Base-by-base conservation (phyloP, 2,113 vertebrate genomes). In the Sialia sialis region DNA sequence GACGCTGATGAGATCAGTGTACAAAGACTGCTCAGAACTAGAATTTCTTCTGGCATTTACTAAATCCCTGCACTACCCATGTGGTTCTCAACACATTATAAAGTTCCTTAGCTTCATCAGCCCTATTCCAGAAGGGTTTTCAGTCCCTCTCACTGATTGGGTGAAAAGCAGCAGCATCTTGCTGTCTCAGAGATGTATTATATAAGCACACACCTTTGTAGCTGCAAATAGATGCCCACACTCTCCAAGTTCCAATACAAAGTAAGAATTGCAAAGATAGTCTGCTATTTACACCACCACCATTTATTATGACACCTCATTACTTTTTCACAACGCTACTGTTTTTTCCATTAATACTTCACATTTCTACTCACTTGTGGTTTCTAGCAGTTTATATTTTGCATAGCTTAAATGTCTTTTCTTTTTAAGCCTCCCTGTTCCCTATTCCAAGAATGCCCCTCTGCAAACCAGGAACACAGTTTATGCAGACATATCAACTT, bases 1-100 rank as follows among this genome's bases (percentile, higher is more conserved):
- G 86, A 78, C 11, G 6, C 69, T 89, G 80, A 84, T 82, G 86
- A 90, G 84, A 88, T 84, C 84, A 76, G 58, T 25, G 62, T 46
- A 96, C 81, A 96, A 91, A 95, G 93, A 84, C 84, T 63, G 84
- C 87, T 91, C 87, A 96, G 89, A 96, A 76, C 29, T 32, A 69
- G 66, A 83, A 84, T 68, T 94, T 93, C 87, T 82, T 25, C 91
- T 83, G 87, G 94, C 54, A 76, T 94, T 85, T 85, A 78, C 70
- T 87, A 73, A 89, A 85, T 79, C 74, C 74, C 62, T 56, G 32
- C 62, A 58, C 78, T 87, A 64, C 54, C 54, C 82, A 68, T 52
- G 81, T 76, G 78, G 67, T 79, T 84, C 92, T 56, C 82, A 75
- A 89, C 74, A 87, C 66, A 60, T 43, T 91, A 82, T 66, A 43